Evolutionary conservation across 2,888 invertebrate species (phyloP).

Genomic region (Nebria salina): DNA sequence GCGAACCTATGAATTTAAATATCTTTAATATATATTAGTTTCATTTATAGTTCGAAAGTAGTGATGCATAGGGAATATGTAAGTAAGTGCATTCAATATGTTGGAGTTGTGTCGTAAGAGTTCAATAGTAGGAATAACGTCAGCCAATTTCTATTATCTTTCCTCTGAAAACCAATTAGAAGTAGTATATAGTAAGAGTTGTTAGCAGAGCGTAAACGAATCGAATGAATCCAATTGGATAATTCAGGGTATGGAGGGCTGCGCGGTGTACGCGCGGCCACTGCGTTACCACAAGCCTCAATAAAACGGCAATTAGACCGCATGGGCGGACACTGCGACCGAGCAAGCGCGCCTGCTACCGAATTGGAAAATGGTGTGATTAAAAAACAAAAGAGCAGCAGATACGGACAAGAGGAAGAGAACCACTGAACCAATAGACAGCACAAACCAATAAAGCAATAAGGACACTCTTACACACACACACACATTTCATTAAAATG

Average conservation of each 20-base stretch:
- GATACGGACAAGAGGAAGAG: background rate
- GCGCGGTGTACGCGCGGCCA: conserved; percentile 58
- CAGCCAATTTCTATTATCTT: background rate
- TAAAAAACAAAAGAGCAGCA: conserved; percentile 59
- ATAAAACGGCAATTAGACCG: conserved; percentile 63
- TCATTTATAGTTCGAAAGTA: background rate
- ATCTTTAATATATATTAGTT: background rate
- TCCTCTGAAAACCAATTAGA: background rate
- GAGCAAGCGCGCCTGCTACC: background rate
- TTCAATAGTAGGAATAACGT: too few species aligned
- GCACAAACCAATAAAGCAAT: conserved; percentile 63
- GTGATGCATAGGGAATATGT: too few species aligned
- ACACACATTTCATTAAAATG: too few species aligned
- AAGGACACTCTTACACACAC: conserved; percentile 51
- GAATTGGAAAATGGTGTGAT: conserved; percentile 60
- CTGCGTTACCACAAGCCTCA: conserved; percentile 50
- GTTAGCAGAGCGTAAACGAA: background rate
- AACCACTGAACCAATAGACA: conserved; percentile 58
- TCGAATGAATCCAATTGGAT: conserved; percentile 1
- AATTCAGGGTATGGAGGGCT: conserved; percentile 44
- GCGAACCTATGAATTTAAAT: too few species aligned
- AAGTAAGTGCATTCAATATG: too few species aligned
- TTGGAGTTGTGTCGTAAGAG: too few species aligned
- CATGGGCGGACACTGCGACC: conserved; percentile 57
- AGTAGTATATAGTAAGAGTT: background rate